A percentile compares a stretch with the other conserved stretches of the same genome.
Conservation (phyloP, 2,888 invertebrate genomes). For the Hermaeophaga mercurialis region DNA sequence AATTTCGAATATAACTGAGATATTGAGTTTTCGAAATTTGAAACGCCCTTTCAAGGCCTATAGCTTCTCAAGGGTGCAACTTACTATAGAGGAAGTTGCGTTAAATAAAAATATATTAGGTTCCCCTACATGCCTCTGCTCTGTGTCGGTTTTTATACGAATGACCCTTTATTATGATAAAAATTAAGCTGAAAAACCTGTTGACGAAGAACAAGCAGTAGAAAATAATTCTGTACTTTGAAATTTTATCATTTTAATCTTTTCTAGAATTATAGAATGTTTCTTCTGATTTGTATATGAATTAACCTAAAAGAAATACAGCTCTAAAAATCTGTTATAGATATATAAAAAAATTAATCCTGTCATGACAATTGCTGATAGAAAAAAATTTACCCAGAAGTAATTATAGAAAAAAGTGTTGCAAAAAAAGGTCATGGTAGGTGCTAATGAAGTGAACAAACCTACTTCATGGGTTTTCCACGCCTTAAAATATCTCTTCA, state of each 20-base stretch:
- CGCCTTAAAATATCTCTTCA: constrained; percentile 7
- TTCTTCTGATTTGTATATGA: constrained; percentile 17
- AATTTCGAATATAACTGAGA: too few species aligned
- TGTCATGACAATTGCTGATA: constrained; percentile 6
- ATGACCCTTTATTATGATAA: too few species aligned
- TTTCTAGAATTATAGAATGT: constrained; percentile 22
- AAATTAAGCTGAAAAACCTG: too few species aligned
- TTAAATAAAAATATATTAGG: too few species aligned
- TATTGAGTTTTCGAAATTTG: too few species aligned
- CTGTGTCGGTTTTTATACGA: too few species aligned
- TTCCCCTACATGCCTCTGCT: too few species aligned
- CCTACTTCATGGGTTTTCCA: constrained; percentile 13
- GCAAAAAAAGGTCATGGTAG: constrained; percentile 6
- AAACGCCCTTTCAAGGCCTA: too few species aligned
- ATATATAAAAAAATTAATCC: constrained; percentile 13
- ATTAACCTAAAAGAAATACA: constrained; percentile 17
- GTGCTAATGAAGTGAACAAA: constrained; percentile 7
- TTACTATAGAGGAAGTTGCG: too few species aligned
- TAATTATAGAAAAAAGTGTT: constrained; percentile 12
- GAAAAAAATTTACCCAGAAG: neutral
- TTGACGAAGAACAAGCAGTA: neutral
- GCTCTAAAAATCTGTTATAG: constrained; percentile 16
- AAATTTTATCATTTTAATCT: constrained; percentile 17
- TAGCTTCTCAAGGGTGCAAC: too few species aligned
- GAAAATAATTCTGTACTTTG: constrained; percentile 12